Base-by-base conservation (phyloP, 1,140 invertebrate species). In the Zophobas atratus region DNA sequence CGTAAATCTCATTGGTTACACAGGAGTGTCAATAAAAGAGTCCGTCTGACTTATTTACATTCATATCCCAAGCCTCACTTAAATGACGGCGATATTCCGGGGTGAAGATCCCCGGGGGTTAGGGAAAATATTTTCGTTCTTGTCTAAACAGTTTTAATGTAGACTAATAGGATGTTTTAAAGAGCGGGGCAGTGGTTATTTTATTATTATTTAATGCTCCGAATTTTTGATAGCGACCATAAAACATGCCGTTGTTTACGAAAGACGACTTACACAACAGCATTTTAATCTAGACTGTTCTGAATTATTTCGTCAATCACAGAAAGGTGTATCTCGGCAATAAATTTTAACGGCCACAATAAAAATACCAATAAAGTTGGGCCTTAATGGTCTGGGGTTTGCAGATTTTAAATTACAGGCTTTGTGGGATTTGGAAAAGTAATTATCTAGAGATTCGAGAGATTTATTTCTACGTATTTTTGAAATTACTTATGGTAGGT, bases 241-340 rank as follows among this genome's bases (percentile, higher is more conserved):
- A 67, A 20, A 67, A 67, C 8, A 39, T 32, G 49, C 49, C 49
- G 4, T 51, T 20, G 49, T 67, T 43, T 39, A 2, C 3, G 20
- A 46, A 67, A 41, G 3, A 32, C 20, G 6, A n/a, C 39, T 67
- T 67, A 3, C 3, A 46, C 56, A 36, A 6, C 34, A 67, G 34
- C n/a, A 39, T 4, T 67, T 67, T 67, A 67, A 67, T 67, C 60
- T 43, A 6, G 39, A 41, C 39, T 33, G 3, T 6, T 32, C n/a
- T 67, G 39, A 67, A 67, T 67, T 67, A 67, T 67, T 67, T 36
- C 60, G 43, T 48, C 60, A 67, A 67, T 32, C 43, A 39, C 60
- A 20, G 39, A 43, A 67, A 67, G 60, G 38, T 32, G 35, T 8
- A 20, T 20, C 20, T n/a, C 1, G 1, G 6, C 35, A 2, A n/a